Evolutionary conservation across 2,888 invertebrate species (phyloP), one percentile per base, ranked within the genome.

Genomic region (Pecten maximus): DNA sequence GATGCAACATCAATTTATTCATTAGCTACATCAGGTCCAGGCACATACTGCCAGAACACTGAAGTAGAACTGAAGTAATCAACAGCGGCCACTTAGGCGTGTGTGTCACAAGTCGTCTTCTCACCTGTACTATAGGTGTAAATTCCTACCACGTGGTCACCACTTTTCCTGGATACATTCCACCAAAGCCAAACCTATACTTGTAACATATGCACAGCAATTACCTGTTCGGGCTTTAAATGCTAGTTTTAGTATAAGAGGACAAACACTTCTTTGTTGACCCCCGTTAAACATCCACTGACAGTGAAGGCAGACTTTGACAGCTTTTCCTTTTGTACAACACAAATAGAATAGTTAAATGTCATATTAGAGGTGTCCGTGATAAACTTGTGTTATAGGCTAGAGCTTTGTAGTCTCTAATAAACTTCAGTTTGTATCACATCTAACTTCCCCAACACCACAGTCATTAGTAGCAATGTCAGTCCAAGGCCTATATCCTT

Each of bases 121-220:
- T 74, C 74, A 74, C 74, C 74, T 74, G 74, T 35, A 28, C 3
- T 28, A 28, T 35, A 74, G 74, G 74, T 74, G 74, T 74, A 35
- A 74, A 74, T 74, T 74, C 74, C 74, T 74, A 74, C 28, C 74
- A 74, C 74, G 35, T 74, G 74, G 28, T 28, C 74, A 74, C 74
- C 28, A 74, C 35, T 74, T 74, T 35, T 35, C 74, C 28, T 74
- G 8, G 74, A 74, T 74, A 74, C 74, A 74, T 74, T 60, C 74
- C 74, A 74, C 74, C 74, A 28, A 74, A 54, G 54, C 54, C 74
- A 35, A n/a, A 35, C 74, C 28, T 74, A 28, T 35, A 74, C 74
- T 74, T 74, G 74, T 74, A 74, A 74, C 74, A 74, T 74, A 74
- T 74, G 74, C 74, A 74, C 74, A 74, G 35, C 74, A 35, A 74